Percentiles rank a stretch among this genome's conserved stretches.
Evolutionary conservation across 1,140 invertebrate genomes (phyloP).

Genomic region (Subanguina moxae): DNA sequence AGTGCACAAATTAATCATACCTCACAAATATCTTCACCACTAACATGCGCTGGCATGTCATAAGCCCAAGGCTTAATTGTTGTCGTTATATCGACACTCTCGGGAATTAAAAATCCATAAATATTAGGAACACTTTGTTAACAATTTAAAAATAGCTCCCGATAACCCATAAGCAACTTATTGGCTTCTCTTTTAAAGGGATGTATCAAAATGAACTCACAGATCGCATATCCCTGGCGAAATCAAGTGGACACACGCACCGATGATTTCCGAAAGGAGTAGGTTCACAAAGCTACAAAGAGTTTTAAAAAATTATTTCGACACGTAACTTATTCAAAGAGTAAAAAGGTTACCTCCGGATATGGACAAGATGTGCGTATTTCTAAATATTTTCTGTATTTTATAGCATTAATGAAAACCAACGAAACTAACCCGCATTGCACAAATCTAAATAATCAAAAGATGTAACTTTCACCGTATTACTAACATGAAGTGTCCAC

Average conservation of each 20-base stretch:
- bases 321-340: too few species aligned
- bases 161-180: too few species aligned
- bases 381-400: slow-evolving; percentile 34
- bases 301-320: too few species aligned
- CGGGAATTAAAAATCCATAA: too few species aligned
- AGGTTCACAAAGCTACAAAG: neutral
- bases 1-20: too few species aligned
- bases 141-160: neutral
- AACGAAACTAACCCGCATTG: slow-evolving; percentile 48
- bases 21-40: too few species aligned
- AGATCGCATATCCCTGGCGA: slow-evolving; percentile 40
- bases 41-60: too few species aligned
- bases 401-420: slow-evolving; percentile 28
- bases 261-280: slow-evolving; percentile 51
- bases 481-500: too few species aligned
- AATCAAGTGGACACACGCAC: slow-evolving; percentile 53
- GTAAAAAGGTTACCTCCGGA: slow-evolving; percentile 36
- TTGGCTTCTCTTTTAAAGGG: neutral
- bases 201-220: slow-evolving; percentile 41
- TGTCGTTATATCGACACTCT: neutral
- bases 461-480: too few species aligned
- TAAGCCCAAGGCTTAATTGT: too few species aligned
- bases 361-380: slow-evolving; percentile 54
- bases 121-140: too few species aligned
- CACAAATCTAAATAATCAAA: slow-evolving; percentile 34